Percentiles rank a stretch among this genome's conserved stretches.
Conservation (phyloP, 2,888 invertebrate species). For the Pyrrhia umbra region DNA sequence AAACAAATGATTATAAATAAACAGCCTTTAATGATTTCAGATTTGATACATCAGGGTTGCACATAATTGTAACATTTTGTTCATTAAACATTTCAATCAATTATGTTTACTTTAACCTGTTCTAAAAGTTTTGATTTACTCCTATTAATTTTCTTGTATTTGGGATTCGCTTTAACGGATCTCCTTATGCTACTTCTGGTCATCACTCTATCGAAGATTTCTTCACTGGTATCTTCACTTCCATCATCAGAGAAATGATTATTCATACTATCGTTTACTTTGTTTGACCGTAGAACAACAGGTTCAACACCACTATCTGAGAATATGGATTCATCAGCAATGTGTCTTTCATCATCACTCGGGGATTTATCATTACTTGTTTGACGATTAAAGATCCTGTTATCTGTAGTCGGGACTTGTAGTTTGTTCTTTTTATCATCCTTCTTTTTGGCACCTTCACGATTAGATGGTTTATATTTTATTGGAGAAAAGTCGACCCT, state of each 20-base stretch:
- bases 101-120: conserved; percentile 85
- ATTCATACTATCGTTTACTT: conserved; percentile 86
- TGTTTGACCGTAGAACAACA: conserved; percentile 79
- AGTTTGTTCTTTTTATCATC: conserved; percentile 82
- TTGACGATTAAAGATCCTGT: conserved; percentile 74
- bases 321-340: conserved; percentile 74
- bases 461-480: conserved; percentile 83
- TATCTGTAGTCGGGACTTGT: conserved; percentile 76
- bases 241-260: conserved; percentile 88
- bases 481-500: conserved; percentile 88
- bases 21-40: conserved; percentile 48
- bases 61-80: conserved; percentile 22
- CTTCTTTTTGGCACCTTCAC: conserved; percentile 80
- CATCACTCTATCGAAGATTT: conserved; percentile 87
- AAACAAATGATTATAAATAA: conserved; percentile 5
- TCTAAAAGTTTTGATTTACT: conserved; percentile 85
- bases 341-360: conserved; percentile 81
- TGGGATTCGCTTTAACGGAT: conserved; percentile 88
- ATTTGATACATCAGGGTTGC: conserved; percentile 36
- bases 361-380: conserved; percentile 77
- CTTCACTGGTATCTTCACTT: conserved; percentile 88
- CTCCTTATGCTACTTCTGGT: conserved; percentile 84
- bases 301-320: conserved; percentile 78
- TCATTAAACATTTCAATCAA: conserved; percentile 69
- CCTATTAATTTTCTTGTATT: conserved; percentile 87